Evolutionary conservation across 2,888 invertebrate genomes (phyloP), one percentile per base, ranked within the genome.

Genomic region (Elegia similella): DNA sequence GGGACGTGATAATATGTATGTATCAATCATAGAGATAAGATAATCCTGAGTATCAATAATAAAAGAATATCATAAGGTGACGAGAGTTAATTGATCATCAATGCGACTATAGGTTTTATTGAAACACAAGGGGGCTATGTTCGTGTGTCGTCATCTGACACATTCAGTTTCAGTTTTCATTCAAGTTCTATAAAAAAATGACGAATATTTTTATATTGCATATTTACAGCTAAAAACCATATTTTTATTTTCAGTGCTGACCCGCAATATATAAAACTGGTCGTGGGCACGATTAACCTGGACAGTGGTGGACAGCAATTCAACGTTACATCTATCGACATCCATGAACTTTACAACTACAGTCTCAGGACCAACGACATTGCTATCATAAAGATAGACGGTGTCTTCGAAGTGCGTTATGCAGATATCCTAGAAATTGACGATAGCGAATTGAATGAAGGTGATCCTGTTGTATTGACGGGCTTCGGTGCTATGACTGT

Each of bases 401-500:
- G 66, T 10, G 52, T 63, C 5, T 86, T 91, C 58, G 72, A 88
- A 68, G 68, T 70, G 17, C 52, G 71, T 15, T 52, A 66, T 43
- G 73, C 80, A 23, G 61, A 72, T 42, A 64, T 80, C 52, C 61
- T 90, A 42, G 61, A 67, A 52, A 42, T 88, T 12, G 58, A 72
- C 46, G 57, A 69, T 52, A 63, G 68, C 5, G 52, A 69, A n/a
- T 58, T 88, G 10, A 23, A 56, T 13, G 84, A 86, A 75, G 77
- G 76, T n/a, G 84, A 87, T 58, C 57, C 67, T 1, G 72, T 91
- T 0, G 63, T 72, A 58, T 65, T 90, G 57, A 67, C 83, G 16
- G 90, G 90, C 50, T 91, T 89, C 67, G 90, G 90, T 23, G 85
- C 90, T 29, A 56, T 68, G 53, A 60, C 76, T 78, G 89, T 85